Conservation (phyloP, 2,888 invertebrate genomes). For the Amorpha juglandis region DNA sequence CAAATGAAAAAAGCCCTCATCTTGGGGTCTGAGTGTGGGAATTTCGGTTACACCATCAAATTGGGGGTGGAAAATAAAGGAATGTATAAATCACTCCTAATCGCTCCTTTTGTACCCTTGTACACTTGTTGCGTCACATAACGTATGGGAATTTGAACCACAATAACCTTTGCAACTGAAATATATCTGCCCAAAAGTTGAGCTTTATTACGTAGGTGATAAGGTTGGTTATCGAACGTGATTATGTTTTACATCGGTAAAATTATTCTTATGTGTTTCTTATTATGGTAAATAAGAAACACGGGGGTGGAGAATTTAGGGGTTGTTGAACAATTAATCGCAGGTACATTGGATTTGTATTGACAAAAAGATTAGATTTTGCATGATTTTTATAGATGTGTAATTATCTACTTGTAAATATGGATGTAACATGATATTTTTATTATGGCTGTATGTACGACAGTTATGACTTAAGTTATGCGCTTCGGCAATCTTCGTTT, state of each 20-base stretch:
- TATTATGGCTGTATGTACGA: too few relatives aligned
- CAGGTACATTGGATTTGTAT: conserved; percentile 76
- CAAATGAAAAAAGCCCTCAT: conserved; percentile 44
- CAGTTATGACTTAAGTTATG: too few relatives aligned
- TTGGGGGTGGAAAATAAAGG: conserved; percentile 78
- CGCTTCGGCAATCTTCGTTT: too few relatives aligned
- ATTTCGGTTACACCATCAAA: conserved; percentile 77
- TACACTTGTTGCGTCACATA: conserved; percentile 79
- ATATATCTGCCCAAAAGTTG: conserved; percentile 2
- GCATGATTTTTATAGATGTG: conserved; percentile 48
- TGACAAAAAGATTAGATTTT: conserved; percentile 56
- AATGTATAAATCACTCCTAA: conserved; percentile 82
- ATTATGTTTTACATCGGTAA: background rate
- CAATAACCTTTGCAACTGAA: conserved; percentile 28
- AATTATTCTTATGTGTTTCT: too few relatives aligned
- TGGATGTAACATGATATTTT: conserved; percentile 4
- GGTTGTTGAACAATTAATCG: conserved; percentile 77
- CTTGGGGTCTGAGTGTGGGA: conserved; percentile 69
- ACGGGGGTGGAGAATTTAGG: conserved; percentile 71
- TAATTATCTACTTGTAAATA: conserved; percentile 1
- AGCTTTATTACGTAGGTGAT: conserved; percentile 32
- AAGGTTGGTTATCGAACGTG: conserved; percentile 29
- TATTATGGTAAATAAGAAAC: conserved; percentile 46
- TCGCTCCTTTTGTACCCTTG: conserved; percentile 70
- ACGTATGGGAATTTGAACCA: conserved; percentile 50